phyloP scores from a whole-genome alignment of 2,113 vertebrate species.

The Coreoperca whiteheadi region DNA sequence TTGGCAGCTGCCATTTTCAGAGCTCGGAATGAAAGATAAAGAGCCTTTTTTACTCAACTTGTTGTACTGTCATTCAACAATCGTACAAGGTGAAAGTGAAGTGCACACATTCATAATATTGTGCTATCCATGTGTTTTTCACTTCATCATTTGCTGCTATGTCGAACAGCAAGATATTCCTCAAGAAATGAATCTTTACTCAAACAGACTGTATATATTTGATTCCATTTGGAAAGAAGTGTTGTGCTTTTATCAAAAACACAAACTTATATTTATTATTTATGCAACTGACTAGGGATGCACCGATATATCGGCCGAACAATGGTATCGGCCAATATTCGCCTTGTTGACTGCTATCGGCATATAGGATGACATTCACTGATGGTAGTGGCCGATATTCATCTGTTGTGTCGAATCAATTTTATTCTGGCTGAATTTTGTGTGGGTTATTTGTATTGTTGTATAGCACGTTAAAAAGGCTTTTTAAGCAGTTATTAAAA shows the following conservation, averaged over 20 bases:
- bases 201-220: not conserved
- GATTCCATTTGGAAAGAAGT: not conserved
- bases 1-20: slow-evolving; percentile 3
- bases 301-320: no score
- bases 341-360: no score
- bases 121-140: not conserved
- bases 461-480: no score
- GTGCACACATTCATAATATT: not conserved
- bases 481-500: no score
- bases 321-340: no score
- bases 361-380: no score
- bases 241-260: not conserved
- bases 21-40: slow-evolving; percentile 7
- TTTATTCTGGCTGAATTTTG: no score
- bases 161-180: not conserved
- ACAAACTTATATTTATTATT: not conserved
- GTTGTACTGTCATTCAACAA: not conserved
- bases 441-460: no score
- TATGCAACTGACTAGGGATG: not conserved
- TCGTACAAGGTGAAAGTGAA: not conserved
- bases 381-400: no score
- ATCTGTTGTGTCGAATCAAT: no score
- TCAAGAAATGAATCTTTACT: not conserved
- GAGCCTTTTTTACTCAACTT: not conserved
- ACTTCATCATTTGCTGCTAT: not conserved